Evolutionary conservation across 1,140 invertebrate genomes (phyloP).

Genomic region (Episyrphus balteatus): DNA sequence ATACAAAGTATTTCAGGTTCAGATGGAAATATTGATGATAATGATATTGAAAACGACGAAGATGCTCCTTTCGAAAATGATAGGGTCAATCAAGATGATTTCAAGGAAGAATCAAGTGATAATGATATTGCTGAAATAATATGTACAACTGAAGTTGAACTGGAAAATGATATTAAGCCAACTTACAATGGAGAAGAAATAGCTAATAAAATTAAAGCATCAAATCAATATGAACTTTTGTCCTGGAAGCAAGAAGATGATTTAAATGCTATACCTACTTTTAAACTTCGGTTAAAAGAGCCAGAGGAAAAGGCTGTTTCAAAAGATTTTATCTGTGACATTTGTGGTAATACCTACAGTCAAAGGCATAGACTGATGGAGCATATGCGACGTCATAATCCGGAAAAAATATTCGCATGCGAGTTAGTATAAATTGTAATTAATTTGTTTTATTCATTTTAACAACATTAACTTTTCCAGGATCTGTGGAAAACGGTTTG

Average conservation of each 20-base stretch:
- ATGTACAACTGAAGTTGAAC: slow-evolving; percentile 1
- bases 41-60: background rate
- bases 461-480: slow-evolving; percentile 6
- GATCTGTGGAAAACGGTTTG: slow-evolving; percentile 27
- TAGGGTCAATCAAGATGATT: slow-evolving; percentile 11
- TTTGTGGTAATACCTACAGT: slow-evolving; percentile 30
- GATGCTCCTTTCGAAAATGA: slow-evolving; percentile 13
- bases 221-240: slow-evolving; percentile 1
- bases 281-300: background rate
- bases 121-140: too few relatives aligned
- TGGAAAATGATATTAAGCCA: slow-evolving; percentile 5
- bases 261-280: slow-evolving; percentile 10
- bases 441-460: background rate
- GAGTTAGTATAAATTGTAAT: slow-evolving; percentile 21
- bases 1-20: background rate
- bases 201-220: slow-evolving; percentile 2
- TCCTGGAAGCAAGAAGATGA: slow-evolving; percentile 12
- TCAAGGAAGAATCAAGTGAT: too few relatives aligned
- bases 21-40: background rate
- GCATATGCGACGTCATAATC: slow-evolving; percentile 25
- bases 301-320: background rate
- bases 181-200: background rate
- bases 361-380: slow-evolving; percentile 31
- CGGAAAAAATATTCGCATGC: slow-evolving; percentile 23
- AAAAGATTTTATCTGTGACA: slow-evolving; percentile 21